Percentiles rank a stretch among this genome's conserved stretches.
phyloP scores from a whole-genome alignment of 1,140 invertebrate species.

The Tenebrio molitor region DNA sequence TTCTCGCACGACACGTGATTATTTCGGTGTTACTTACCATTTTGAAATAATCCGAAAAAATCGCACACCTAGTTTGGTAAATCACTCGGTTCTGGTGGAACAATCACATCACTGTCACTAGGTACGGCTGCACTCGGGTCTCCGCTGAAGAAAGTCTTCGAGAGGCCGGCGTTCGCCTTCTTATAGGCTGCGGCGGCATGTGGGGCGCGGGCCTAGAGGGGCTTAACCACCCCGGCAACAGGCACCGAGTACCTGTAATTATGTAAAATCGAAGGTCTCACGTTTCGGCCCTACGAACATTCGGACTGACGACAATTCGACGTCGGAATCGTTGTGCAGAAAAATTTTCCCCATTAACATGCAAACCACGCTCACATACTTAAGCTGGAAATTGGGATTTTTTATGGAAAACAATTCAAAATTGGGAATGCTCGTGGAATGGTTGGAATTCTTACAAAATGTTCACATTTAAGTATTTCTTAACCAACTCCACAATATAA shows the following conservation, averaged over 20 bases:
- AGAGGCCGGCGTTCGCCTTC: constrained; percentile 40
- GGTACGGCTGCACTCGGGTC: constrained; percentile 14
- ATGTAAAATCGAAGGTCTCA: constrained; percentile 5
- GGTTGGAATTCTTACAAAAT: too few relatives aligned
- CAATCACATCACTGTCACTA: constrained; percentile 38
- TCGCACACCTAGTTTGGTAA: constrained; percentile 24
- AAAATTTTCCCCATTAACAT: too few relatives aligned
- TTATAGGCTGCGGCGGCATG: constrained; percentile 20
- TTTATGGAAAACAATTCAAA: too few relatives aligned
- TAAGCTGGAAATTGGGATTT: too few relatives aligned
- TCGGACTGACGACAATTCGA: too few relatives aligned
- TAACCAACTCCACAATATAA: too few relatives aligned
- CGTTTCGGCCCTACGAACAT: too few relatives aligned
- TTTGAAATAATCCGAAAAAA: constrained; percentile 38
- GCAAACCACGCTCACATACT: too few relatives aligned
- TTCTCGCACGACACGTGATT: not conserved
- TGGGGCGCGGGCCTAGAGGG: constrained; percentile 40
- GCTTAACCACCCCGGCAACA: constrained; percentile 38
- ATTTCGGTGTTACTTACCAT: constrained; percentile 12
- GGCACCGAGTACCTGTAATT: constrained; percentile 4
- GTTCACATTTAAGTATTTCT: too few relatives aligned
- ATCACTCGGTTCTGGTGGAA: constrained; percentile 22
- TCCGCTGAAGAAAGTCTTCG: constrained; percentile 42
- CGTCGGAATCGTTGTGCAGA: too few relatives aligned
- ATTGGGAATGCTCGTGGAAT: too few relatives aligned